These are phyloP conservation scores for Cataglyphis altisquamis DNA, from an alignment of 2,888 invertebrate genomes.

Conservation along the genomic window DNA sequence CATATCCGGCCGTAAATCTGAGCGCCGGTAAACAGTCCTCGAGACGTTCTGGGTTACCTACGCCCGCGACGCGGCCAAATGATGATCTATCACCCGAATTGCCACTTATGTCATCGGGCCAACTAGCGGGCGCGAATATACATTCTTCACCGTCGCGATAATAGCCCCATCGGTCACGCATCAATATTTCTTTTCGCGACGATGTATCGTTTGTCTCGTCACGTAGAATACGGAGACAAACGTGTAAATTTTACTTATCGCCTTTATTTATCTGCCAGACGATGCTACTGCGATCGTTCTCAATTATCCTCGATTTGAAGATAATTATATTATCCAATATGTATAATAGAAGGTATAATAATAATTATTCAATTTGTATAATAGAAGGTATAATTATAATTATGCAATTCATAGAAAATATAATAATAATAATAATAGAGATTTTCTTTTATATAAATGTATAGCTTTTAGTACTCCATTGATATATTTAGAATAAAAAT, in stretches of 20 bases:
- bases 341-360: not conserved
- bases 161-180: slow-evolving; percentile 69
- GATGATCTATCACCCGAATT: slow-evolving; percentile 79
- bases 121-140: slow-evolving; percentile 47
- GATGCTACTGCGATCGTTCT: slow-evolving; percentile 3
- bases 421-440: not conserved
- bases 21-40: slow-evolving; percentile 67
- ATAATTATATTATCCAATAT: slow-evolving; percentile 13
- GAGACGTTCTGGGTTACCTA: slow-evolving; percentile 50
- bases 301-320: slow-evolving; percentile 51
- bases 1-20: slow-evolving; percentile 64
- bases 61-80: slow-evolving; percentile 43
- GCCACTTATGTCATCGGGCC: slow-evolving; percentile 75
- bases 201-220: slow-evolving; percentile 64
- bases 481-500: too few species aligned
- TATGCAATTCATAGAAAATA: too few species aligned
- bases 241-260: slow-evolving; percentile 66
- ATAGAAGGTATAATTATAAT: not conserved
- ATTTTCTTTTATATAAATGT: not conserved
- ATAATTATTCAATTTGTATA: not conserved
- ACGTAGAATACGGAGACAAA: not conserved
- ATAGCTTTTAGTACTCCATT: not conserved
- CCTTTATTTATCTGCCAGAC: slow-evolving; percentile 51
- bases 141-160: slow-evolving; percentile 57
- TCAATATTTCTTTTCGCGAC: slow-evolving; percentile 67